phyloP scores from a whole-genome alignment of 2,888 invertebrate genomes.

The Parasteatoda lunata region DNA sequence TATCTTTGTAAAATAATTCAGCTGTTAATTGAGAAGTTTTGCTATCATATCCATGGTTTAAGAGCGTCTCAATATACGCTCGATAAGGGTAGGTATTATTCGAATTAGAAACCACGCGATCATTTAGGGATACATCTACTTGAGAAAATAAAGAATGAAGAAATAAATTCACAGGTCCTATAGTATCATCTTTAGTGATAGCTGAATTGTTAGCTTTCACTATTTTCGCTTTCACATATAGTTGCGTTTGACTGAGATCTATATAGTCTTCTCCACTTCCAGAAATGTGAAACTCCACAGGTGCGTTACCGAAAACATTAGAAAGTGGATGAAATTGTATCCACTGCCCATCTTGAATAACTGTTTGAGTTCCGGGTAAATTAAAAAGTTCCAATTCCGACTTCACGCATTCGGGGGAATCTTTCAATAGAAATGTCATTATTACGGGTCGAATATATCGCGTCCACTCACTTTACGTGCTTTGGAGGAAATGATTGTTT shows the following conservation, averaged over 20 bases:
- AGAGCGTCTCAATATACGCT: not conserved
- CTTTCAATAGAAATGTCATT: not conserved
- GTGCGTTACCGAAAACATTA: not conserved
- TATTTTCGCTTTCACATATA: not conserved
- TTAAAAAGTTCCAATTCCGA: not conserved
- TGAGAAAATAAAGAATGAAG: slow-evolving; percentile 15
- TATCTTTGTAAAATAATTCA: slow-evolving; percentile 9
- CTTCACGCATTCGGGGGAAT: not conserved
- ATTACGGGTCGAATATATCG: not conserved
- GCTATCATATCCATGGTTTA: slow-evolving; percentile 1
- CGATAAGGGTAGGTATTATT: slow-evolving; percentile 8
- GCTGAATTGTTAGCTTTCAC: not conserved
- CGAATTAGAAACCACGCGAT: not conserved
- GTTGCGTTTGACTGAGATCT: not conserved
- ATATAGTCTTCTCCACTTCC: not conserved
- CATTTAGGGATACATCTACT: slow-evolving; percentile 14
- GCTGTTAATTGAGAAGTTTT: slow-evolving; percentile 3
- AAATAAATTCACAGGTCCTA: slow-evolving; percentile 8
- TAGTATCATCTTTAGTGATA: not conserved
- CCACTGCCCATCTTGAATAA: not conserved
- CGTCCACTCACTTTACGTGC: not conserved
- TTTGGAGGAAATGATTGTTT: not conserved
- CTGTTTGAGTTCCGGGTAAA: not conserved
- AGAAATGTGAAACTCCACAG: not conserved
- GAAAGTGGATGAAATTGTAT: not conserved